Conservation (phyloP, 2,888 invertebrate species). For the Pyrgus malvae region DNA sequence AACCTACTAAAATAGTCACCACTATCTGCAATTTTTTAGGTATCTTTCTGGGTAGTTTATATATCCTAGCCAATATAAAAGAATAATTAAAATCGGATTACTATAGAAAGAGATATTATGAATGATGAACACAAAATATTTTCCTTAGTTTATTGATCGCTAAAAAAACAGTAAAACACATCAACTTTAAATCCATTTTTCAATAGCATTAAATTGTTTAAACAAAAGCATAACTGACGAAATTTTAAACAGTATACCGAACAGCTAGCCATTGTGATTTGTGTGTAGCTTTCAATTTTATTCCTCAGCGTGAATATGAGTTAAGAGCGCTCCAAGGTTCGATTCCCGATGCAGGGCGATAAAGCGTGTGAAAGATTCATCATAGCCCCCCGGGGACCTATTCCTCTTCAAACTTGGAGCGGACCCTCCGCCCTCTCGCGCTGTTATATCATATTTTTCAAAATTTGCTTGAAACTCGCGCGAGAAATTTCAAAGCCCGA, state of each 20-base stretch:
- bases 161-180: no score
- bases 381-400: constrained; percentile 69
- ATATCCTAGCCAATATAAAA: no score
- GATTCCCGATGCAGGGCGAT: constrained; percentile 72
- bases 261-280: constrained; percentile 2
- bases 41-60: no score
- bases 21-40: no score
- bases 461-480: constrained; percentile 61
- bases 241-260: background rate
- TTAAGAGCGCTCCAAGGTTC: constrained; percentile 58
- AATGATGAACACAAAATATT: no score
- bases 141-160: no score
- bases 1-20: no score
- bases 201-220: no score
- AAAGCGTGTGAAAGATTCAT: constrained; percentile 79
- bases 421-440: constrained; percentile 57
- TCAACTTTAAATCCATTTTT: no score
- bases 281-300: constrained; percentile 29
- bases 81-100: no score
- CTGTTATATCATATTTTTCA: constrained; percentile 76
- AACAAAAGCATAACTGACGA: background rate
- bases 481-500: constrained; percentile 49
- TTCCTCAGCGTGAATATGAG: constrained; percentile 33
- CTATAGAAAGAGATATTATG: no score
- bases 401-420: constrained; percentile 72